A percentile compares a stretch with the other conserved stretches of the same genome.
phyloP scores from a whole-genome alignment of 2,113 vertebrate genomes.

The Microcebus griseorufus region DNA sequence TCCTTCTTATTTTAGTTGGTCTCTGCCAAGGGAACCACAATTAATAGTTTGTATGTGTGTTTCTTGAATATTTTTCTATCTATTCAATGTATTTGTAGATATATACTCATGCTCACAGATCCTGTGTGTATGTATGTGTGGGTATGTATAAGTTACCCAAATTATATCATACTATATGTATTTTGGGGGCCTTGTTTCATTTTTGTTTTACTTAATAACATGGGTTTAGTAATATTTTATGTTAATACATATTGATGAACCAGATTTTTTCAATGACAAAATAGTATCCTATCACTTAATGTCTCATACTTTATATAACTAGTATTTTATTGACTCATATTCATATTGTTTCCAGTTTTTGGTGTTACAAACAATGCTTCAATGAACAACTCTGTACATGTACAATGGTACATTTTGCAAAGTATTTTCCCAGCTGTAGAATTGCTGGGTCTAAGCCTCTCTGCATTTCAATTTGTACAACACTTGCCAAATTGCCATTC shows the following conservation, averaged over 20 bases:
- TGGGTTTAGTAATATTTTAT: not conserved
- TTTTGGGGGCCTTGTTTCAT: not conserved
- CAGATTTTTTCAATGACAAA: not conserved
- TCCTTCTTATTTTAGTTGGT: not conserved
- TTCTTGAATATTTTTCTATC: not conserved
- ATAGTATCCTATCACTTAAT: not conserved
- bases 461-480: not conserved
- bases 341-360: not conserved
- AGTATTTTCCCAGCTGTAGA: not conserved
- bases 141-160: not conserved
- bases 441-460: not conserved
- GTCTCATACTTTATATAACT: not conserved
- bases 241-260: not conserved
- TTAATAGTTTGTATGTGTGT: not conserved
- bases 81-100: not conserved
- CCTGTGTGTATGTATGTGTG: not conserved
- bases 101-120: not conserved
- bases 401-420: not conserved
- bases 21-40: not conserved
- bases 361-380: not conserved
- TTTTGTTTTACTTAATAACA: not conserved
- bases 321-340: not conserved
- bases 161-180: not conserved
- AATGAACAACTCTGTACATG: not conserved
- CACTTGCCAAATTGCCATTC: not conserved